Conservation (phyloP, 2,797 vertebrate genomes). For the Hylomyscus alleni region DNA sequence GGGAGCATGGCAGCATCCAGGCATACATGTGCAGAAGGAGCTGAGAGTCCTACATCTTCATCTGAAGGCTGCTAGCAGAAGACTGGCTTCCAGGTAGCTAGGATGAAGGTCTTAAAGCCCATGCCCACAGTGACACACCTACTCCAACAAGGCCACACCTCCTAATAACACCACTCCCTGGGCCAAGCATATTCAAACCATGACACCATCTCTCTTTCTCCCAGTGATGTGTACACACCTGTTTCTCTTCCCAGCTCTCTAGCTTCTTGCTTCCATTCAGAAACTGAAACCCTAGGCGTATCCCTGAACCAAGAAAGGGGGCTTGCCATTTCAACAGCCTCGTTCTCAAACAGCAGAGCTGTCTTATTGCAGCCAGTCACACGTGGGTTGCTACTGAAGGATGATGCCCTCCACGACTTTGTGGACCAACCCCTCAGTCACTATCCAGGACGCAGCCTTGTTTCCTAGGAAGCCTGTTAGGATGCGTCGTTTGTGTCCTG, state of each 20-base stretch:
- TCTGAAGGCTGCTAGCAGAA: too few relatives aligned
- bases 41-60: too few relatives aligned
- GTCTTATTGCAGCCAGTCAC: background rate
- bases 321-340: slow-evolving; percentile 33
- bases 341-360: background rate
- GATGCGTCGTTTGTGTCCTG: background rate
- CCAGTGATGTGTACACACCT: background rate
- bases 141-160: too few relatives aligned
- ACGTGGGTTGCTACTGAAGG: background rate
- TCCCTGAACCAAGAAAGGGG: background rate
- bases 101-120: too few relatives aligned
- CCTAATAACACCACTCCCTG: too few relatives aligned
- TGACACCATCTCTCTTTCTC: background rate
- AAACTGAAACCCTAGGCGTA: slow-evolving; percentile 41
- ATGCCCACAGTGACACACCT: too few relatives aligned
- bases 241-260: background rate
- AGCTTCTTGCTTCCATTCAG: background rate
- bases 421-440: background rate
- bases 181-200: too few relatives aligned
- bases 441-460: background rate
- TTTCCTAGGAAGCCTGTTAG: background rate
- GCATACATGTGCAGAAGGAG: too few relatives aligned
- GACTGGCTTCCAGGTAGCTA: too few relatives aligned
- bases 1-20: too few relatives aligned
- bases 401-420: background rate